These are phyloP conservation scores for Hippopotamyrus pictus DNA, from an alignment of 2,797 vertebrate genomes.

Conservation along the genomic window DNA sequence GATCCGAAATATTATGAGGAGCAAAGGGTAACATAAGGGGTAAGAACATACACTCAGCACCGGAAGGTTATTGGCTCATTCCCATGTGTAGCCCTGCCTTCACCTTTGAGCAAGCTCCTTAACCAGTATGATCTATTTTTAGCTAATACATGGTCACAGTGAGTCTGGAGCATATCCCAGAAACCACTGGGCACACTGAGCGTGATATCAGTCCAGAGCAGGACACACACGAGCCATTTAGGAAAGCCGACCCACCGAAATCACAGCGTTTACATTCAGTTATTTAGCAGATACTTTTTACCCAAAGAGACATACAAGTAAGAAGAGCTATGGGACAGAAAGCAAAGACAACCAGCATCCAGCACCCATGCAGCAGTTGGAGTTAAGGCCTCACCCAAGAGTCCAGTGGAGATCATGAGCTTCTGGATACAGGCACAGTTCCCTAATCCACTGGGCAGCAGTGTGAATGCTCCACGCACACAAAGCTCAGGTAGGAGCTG, in stretches of 20 bases:
- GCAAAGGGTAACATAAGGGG: neutral
- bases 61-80: neutral
- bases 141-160: neutral
- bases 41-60: neutral
- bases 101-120: neutral
- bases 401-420: neutral
- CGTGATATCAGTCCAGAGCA: neutral
- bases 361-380: neutral
- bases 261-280: neutral
- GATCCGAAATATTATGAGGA: neutral
- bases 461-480: neutral
- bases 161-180: neutral
- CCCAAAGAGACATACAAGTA: neutral
- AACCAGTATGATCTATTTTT: neutral
- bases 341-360: neutral
- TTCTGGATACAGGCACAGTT: neutral
- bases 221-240: neutral
- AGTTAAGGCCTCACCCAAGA: neutral
- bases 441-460: neutral
- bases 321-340: neutral
- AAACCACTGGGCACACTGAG: neutral
- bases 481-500: neutral
- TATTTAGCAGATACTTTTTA: neutral
- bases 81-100: neutral
- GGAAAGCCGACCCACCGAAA: neutral